Percentiles rank a stretch among this genome's conserved stretches.
Conservation (phyloP, 2,888 invertebrate species). For the Pheosia tremula region DNA sequence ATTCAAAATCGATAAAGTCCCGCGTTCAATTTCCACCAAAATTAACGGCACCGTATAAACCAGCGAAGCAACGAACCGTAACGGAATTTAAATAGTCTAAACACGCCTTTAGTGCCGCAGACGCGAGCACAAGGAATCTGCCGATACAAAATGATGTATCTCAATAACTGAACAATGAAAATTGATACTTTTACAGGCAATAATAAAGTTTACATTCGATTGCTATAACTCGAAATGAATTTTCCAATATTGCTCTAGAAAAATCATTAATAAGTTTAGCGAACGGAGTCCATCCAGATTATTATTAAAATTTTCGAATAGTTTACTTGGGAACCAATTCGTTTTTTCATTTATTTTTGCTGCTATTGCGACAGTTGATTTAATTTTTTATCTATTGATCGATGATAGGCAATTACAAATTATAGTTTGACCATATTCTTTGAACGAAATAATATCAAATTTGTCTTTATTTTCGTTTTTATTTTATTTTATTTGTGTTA, state of each 20-base stretch:
- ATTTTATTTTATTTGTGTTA: too few relatives aligned
- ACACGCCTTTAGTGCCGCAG: conserved; percentile 70
- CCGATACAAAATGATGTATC: conserved; percentile 49
- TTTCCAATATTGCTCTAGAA: conserved; percentile 49
- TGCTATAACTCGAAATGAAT: conserved; percentile 15
- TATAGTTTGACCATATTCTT: background rate
- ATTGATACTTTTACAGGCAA: conserved; percentile 20
- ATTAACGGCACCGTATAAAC: conserved; percentile 83
- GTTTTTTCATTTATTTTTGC: conserved; percentile 24
- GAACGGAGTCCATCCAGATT: conserved; percentile 43
- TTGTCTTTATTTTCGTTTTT: background rate
- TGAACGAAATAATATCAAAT: background rate
- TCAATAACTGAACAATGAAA: conserved; percentile 35
- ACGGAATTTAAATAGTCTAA: conserved; percentile 83
- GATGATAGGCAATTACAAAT: conserved; percentile 15
- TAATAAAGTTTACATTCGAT: conserved; percentile 31
- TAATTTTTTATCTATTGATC: conserved; percentile 23
- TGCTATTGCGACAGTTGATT: conserved; percentile 28
- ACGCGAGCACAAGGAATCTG: conserved; percentile 57
- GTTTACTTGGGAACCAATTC: conserved; percentile 38
- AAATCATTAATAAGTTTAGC: conserved; percentile 54
- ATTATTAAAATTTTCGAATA: conserved; percentile 42
- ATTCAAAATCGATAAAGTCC: conserved; percentile 64
- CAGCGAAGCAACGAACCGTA: conserved; percentile 83
- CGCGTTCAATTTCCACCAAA: conserved; percentile 75